A percentile compares a stretch with the other conserved stretches of the same genome.
Evolutionary conservation across 2,888 invertebrate species (phyloP).

Genomic region (Oxyscelio sp.): DNA sequence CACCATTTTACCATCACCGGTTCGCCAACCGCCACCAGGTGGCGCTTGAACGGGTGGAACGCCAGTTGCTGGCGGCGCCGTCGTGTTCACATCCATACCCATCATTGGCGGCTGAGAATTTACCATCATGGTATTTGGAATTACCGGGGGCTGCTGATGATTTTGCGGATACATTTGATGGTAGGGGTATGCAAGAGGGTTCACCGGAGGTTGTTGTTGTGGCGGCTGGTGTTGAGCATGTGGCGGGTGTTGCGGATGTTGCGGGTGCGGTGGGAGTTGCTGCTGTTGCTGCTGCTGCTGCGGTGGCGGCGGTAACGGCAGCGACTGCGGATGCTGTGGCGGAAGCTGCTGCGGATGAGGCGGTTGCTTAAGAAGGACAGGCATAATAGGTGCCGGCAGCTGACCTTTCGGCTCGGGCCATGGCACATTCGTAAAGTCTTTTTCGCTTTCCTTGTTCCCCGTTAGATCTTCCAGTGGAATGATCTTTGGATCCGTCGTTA

Average conservation of each 20-base stretch:
- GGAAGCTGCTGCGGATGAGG: no score
- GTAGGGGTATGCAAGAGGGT: slow-evolving; percentile 60
- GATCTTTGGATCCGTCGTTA: slow-evolving; percentile 93
- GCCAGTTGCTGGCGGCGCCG: slow-evolving; percentile 65
- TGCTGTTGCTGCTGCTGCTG: slow-evolving; percentile 78
- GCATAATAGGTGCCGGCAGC: slow-evolving; percentile 88
- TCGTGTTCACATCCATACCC: slow-evolving; percentile 82
- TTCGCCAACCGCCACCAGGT: slow-evolving; percentile 89
- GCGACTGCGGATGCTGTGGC: no score
- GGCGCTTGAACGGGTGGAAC: slow-evolving; percentile 62
- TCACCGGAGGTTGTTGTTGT: slow-evolving; percentile 46
- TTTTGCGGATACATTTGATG: slow-evolving; percentile 75
- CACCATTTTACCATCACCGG: slow-evolving; percentile 89
- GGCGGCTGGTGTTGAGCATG: background rate
- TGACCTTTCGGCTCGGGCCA: slow-evolving; percentile 96
- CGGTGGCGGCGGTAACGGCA: slow-evolving; percentile 81
- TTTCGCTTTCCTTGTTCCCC: slow-evolving; percentile 94
- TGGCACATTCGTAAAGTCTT: slow-evolving; percentile 93
- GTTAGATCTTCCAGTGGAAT: slow-evolving; percentile 97
- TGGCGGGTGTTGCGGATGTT: slow-evolving; percentile 22
- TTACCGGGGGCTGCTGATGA: slow-evolving; percentile 69
- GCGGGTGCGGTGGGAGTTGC: background rate
- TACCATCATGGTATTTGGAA: slow-evolving; percentile 82
- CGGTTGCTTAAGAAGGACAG: no score
- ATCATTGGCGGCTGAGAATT: slow-evolving; percentile 87